Percentiles rank a stretch among this genome's conserved stretches.
Conservation (phyloP, 2,888 invertebrate genomes). For the Lucinisca nassula region DNA sequence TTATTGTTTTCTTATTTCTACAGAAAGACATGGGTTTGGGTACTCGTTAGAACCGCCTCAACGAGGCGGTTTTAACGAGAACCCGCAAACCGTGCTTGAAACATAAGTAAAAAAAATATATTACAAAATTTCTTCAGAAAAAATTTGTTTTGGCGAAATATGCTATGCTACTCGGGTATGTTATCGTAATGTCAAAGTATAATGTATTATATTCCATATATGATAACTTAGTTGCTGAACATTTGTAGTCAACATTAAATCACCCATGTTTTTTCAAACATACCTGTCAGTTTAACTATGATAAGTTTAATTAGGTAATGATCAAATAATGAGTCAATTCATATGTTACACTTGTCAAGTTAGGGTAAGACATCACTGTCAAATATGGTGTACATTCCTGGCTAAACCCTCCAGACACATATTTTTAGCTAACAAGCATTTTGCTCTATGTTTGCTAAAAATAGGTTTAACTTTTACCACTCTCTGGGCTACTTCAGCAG, state of each 20-base stretch:
- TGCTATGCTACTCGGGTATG: neutral
- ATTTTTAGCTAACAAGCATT: too few relatives aligned
- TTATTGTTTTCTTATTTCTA: too few relatives aligned
- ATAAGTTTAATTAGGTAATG: neutral
- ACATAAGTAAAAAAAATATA: neutral
- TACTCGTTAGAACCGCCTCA: too few relatives aligned
- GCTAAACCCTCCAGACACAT: too few relatives aligned
- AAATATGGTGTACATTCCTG: neutral
- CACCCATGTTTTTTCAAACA: neutral
- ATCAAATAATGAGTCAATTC: conserved; percentile 3
- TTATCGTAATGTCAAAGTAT: too few relatives aligned
- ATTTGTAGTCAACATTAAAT: neutral
- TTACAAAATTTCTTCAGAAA: neutral
- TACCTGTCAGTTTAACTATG: neutral
- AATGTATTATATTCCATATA: neutral
- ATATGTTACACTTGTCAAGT: conserved; percentile 10
- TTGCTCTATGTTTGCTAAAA: too few relatives aligned
- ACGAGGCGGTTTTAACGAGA: too few relatives aligned
- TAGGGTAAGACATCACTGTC: neutral
- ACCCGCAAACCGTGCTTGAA: too few relatives aligned
- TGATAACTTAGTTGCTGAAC: neutral
- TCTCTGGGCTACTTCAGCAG: too few relatives aligned
- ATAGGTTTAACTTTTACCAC: too few relatives aligned
- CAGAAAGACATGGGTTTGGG: too few relatives aligned
- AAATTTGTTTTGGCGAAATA: neutral